Base-by-base conservation (phyloP, 2,113 vertebrate species). In the Anoplopoma fimbria region DNA sequence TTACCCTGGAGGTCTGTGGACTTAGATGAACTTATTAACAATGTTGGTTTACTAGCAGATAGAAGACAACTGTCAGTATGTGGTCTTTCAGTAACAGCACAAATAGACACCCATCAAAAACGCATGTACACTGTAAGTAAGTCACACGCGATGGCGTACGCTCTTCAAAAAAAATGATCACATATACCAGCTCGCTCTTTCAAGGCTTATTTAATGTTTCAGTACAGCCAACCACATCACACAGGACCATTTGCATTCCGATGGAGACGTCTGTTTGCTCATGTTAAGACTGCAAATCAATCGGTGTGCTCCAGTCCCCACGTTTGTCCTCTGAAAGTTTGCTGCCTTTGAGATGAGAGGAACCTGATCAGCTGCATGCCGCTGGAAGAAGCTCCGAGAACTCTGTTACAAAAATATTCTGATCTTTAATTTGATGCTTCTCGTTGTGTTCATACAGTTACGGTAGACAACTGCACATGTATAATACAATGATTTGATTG, bases 1-100 rank as follows among this genome's bases (percentile, higher is more conserved):
- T 99, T 94, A 99, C 97, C 14, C 88, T 99, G 80, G 98, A 99
- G 97, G 98, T 99, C 10, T 34, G 90, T 72, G 21, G 34, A 38
- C 38, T 65, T 0, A 1, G 2, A 33, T 49, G 2, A 31, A 29
- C 17, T 62, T 9, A n/a, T n/a, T 19, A 15, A 58, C 55, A 29
- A 6, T 58, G 55, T 58, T 29, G 25, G 25, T 15, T 29, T 25
- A 14, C 10, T 14, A 15, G 25, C 55, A 15, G 13, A 29, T 58
- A 15, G 25, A 57, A 25, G 25, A 29, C 23, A 29, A 7, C 5
- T 29, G 55, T 58, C 12, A 27, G n/a, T 27, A 27, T 57, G 12
- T 27, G 53, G 10, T 57, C n/a, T 27, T 6, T 57, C 53, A 6
- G 51, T 55, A 55, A 17, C 42, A 45, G 42, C 4, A 53, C 9